These are phyloP conservation scores for Cheirogaleus major DNA, from an alignment of 2,797 vertebrate genomes.

Conservation along the genomic window DNA sequence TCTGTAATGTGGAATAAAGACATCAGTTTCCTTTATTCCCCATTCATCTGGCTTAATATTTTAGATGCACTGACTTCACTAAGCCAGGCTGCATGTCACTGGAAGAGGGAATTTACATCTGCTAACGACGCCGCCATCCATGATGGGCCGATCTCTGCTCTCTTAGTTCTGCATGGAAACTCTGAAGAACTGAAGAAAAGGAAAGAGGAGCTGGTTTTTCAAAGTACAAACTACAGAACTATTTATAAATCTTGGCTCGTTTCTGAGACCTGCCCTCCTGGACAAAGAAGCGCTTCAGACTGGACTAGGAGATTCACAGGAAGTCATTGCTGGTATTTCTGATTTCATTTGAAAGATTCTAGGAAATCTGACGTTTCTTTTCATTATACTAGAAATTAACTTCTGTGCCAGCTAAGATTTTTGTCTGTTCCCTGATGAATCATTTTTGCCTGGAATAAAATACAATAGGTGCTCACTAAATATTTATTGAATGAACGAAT, in stretches of 20 bases:
- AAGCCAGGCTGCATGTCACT: not conserved
- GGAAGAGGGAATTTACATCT: constrained; percentile 51
- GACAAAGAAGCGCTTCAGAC: not conserved
- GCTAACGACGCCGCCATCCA: not conserved
- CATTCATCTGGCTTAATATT: constrained; percentile 61
- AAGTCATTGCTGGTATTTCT: not conserved
- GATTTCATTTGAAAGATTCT: constrained; percentile 9
- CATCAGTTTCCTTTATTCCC: constrained; percentile 75
- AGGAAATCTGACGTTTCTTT: not conserved
- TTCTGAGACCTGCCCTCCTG: not conserved
- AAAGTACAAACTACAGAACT: not conserved
- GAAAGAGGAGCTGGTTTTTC: not conserved
- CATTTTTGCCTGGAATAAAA: not conserved
- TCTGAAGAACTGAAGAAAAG: not conserved
- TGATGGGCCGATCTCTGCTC: not conserved
- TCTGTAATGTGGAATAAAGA: constrained; percentile 74
- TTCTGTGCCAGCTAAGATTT: not conserved
- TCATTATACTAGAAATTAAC: not conserved
- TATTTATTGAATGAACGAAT: not conserved
- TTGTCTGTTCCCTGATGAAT: not conserved
- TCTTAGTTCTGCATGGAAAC: not conserved
- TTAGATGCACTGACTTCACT: not conserved
- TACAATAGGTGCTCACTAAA: not conserved
- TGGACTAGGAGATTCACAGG: not conserved
- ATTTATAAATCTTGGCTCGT: not conserved